Evolutionary conservation across 2,113 vertebrate species (phyloP).

Genomic region (Mellivora capensis): DNA sequence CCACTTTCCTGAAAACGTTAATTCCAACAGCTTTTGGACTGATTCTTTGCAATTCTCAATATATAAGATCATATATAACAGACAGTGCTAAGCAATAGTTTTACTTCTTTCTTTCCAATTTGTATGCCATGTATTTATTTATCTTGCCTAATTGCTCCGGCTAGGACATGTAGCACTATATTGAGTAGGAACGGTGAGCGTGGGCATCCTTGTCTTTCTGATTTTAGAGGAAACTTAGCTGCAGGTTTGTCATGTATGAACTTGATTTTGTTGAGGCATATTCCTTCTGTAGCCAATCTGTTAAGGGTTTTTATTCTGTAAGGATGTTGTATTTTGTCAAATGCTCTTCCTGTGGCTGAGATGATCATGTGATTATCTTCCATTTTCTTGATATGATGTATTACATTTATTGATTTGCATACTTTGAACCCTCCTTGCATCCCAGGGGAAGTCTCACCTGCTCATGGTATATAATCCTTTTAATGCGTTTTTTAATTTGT

Average conservation of each 20-base stretch:
- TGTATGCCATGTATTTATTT: not conserved
- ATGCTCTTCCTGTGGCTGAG: not conserved
- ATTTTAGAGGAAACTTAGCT: not conserved
- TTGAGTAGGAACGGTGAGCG: not conserved
- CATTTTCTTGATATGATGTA: not conserved
- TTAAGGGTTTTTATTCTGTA: not conserved
- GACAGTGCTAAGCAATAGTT: not conserved
- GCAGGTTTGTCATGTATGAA: not conserved
- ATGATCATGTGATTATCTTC: not conserved
- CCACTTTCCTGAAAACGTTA: not conserved
- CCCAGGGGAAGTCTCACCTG: not conserved
- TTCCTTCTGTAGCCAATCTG: not conserved
- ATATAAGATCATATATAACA: not conserved
- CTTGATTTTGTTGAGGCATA: not conserved
- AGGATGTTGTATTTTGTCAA: not conserved
- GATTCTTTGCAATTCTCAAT: not conserved
- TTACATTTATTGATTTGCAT: not conserved
- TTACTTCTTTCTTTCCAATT: not conserved
- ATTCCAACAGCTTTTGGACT: not conserved
- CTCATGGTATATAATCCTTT: not conserved
- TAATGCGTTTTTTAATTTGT: not conserved
- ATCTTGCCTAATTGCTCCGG: not conserved
- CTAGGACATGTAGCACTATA: not conserved
- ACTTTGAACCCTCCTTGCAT: not conserved
- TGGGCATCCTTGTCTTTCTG: not conserved